Percentiles rank a stretch among this genome's conserved stretches.
Evolutionary conservation across 2,113 vertebrate species (phyloP).

Genomic region (Tichodroma muraria): DNA sequence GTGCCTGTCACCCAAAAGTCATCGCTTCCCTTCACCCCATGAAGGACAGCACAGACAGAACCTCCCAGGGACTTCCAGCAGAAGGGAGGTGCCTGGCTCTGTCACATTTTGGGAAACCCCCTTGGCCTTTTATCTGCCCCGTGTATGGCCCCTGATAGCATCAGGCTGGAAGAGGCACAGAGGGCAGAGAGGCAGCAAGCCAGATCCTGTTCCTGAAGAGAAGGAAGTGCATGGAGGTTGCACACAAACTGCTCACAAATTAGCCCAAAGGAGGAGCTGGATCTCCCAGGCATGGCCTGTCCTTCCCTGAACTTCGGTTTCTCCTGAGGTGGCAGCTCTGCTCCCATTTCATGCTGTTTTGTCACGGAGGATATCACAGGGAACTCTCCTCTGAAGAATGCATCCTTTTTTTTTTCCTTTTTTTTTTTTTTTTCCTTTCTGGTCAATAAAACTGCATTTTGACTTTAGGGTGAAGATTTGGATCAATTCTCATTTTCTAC

Average conservation of each 20-base stretch:
- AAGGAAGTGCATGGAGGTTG: not conserved
- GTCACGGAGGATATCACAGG: not conserved
- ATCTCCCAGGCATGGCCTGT: not conserved
- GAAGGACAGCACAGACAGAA: not conserved
- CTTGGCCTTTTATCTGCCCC: not conserved
- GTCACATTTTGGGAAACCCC: not conserved
- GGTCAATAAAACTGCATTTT: constrained; percentile 51
- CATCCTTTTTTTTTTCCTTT: not conserved
- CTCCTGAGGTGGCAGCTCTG: not conserved
- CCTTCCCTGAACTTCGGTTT: not conserved
- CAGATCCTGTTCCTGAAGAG: not conserved
- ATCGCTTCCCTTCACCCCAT: fast-evolving
- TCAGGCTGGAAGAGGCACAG: not conserved
- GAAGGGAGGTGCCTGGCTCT: not conserved
- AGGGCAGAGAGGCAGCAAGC: not conserved
- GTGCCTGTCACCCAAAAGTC: not conserved
- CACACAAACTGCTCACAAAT: not conserved
- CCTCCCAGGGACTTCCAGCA: not conserved
- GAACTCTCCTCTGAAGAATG: not conserved
- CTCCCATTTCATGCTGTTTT: not conserved
- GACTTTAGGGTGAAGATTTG: constrained; percentile 52
- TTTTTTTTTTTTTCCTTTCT: not conserved
- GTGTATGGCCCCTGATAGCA: fast-evolving
- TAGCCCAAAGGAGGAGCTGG: not conserved
- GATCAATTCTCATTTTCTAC: constrained; percentile 65